Percentiles rank a stretch among this genome's conserved stretches.
These are phyloP conservation scores for Heliopora coerulea DNA, from an alignment of 92 coral and sea anemone species.

Conservation along the genomic window DNA sequence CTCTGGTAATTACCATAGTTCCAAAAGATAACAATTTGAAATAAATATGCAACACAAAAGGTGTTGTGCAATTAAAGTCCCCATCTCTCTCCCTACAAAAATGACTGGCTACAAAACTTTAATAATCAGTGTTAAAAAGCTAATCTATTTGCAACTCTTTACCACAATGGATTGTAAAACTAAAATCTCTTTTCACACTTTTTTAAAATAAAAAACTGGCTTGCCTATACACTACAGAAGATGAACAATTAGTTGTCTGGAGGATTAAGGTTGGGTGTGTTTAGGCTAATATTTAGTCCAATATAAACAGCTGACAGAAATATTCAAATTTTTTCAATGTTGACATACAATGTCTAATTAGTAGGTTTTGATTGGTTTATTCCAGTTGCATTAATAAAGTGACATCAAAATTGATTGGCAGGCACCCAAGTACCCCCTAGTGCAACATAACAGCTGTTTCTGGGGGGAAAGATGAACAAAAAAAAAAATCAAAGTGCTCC, in stretches of 20 bases:
- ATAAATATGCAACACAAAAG: background rate
- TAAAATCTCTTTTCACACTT: too few species aligned
- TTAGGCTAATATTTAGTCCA: background rate
- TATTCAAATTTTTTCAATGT: slow-evolving; percentile 7
- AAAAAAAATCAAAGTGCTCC: background rate
- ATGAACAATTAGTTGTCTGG: too few species aligned
- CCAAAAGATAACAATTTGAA: slow-evolving; percentile 14
- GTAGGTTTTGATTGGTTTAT: slow-evolving; percentile 12
- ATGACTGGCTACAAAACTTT: slow-evolving; percentile 8
- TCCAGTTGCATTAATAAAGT: slow-evolving; percentile 2
- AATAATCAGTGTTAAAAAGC: too few species aligned
- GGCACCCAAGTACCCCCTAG: background rate
- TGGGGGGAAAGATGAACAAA: background rate
- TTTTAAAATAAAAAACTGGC: too few species aligned
- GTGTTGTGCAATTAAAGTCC: background rate
- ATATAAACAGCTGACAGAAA: slow-evolving; percentile 5
- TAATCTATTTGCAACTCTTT: too few species aligned
- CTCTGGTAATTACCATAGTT: slow-evolving; percentile 35
- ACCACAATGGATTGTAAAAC: too few species aligned
- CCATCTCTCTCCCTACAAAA: background rate
- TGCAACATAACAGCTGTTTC: background rate
- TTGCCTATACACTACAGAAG: too few species aligned
- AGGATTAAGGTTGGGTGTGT: too few species aligned
- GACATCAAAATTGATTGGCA: slow-evolving; percentile 3
- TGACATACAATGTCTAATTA: background rate